Evolutionary conservation across 2,113 vertebrate genomes (phyloP).

Genomic region (Anarrhichthys ocellatus): DNA sequence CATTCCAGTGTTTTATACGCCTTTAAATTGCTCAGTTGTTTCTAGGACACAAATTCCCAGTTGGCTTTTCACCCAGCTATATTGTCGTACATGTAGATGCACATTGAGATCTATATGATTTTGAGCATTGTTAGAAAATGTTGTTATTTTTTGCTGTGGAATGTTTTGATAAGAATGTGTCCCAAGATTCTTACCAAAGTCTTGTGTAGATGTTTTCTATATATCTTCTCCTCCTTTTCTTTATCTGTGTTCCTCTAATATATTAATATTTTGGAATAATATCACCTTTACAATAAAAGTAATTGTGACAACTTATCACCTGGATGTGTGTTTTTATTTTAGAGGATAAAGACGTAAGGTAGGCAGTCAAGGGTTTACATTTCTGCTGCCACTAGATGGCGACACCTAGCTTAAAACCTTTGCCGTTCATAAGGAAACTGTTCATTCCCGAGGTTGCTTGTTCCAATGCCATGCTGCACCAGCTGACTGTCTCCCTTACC

Average conservation of each 20-base stretch:
- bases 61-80: constrained; percentile 77
- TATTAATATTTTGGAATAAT: constrained; percentile 92
- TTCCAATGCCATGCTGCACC: background rate
- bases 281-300: constrained; percentile 93
- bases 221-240: constrained; percentile 78
- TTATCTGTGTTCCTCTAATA: constrained; percentile 75
- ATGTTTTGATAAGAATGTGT: constrained; percentile 85
- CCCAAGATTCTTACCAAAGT: constrained; percentile 92
- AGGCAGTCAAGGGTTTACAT: background rate
- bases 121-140: constrained; percentile 72
- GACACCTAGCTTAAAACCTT: constrained; percentile 17
- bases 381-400: constrained; percentile 71
- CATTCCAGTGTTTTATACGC: constrained; percentile 87
- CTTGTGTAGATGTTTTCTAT: constrained; percentile 91
- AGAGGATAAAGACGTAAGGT: too few relatives aligned
- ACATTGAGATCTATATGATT: constrained; percentile 73
- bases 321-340: constrained; percentile 57
- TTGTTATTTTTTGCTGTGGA: constrained; percentile 79
- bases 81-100: constrained; percentile 78
- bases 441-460: background rate
- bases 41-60: constrained; percentile 72
- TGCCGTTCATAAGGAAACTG: background rate
- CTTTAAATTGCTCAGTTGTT: constrained; percentile 74
- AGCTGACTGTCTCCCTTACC: background rate
- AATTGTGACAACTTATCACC: constrained; percentile 79